phyloP scores from a whole-genome alignment of 2,888 invertebrate species.

The Coecobrya sp. region DNA sequence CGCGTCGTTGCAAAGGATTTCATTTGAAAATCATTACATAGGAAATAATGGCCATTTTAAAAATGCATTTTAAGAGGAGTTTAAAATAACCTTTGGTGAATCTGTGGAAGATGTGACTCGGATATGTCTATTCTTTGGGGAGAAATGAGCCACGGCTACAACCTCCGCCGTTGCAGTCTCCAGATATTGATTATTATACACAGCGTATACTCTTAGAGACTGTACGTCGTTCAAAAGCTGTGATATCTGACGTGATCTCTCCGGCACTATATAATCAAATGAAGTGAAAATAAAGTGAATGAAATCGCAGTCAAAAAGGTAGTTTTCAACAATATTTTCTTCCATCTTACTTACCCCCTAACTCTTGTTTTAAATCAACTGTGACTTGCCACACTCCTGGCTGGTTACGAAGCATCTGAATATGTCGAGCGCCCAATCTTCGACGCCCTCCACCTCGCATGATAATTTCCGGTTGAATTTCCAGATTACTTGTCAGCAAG shows the following conservation, averaged over 20 bases:
- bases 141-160: constrained; percentile 93
- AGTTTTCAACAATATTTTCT: constrained; percentile 4
- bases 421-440: constrained; percentile 90
- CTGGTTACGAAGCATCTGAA: constrained; percentile 89
- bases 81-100: constrained; percentile 90
- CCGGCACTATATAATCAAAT: constrained; percentile 70
- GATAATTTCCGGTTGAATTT: constrained; percentile 91
- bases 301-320: neutral
- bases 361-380: constrained; percentile 89
- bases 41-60: too few species aligned
- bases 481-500: constrained; percentile 91
- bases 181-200: constrained; percentile 89
- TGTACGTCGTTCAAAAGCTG: constrained; percentile 91
- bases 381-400: constrained; percentile 95
- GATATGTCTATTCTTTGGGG: constrained; percentile 94
- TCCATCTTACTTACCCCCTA: constrained; percentile 70
- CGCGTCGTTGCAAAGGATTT: neutral
- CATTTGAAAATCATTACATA: constrained; percentile 12
- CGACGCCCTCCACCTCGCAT: constrained; percentile 90
- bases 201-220: constrained; percentile 91
- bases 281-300: constrained; percentile 20
- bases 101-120: constrained; percentile 95
- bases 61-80: neutral
- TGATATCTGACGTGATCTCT: constrained; percentile 89
- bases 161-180: constrained; percentile 91